Percentiles rank a stretch among this genome's conserved stretches.
These are phyloP conservation scores for Apogon talboti DNA, from an alignment of 2,797 vertebrate species.

Conservation along the genomic window DNA sequence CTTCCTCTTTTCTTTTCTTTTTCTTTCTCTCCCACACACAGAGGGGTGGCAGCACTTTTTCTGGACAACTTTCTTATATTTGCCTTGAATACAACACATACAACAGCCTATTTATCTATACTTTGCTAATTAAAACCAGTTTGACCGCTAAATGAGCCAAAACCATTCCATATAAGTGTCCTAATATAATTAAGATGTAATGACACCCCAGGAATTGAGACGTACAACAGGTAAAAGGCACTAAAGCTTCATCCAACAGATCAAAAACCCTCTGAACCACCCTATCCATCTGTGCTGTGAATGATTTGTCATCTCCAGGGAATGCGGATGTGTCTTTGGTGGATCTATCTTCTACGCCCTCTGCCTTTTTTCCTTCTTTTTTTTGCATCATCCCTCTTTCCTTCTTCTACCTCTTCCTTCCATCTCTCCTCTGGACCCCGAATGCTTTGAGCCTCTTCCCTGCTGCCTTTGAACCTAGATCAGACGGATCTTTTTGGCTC, in stretches of 20 bases:
- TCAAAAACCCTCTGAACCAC: conserved; percentile 53
- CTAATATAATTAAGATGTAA: no score
- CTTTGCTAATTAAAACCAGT: no score
- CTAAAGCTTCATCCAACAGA: no score
- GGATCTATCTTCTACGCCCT: conserved; percentile 66
- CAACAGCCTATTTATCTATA: conserved; percentile 12
- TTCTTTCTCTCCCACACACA: conserved; percentile 8
- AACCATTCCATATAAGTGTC: no score
- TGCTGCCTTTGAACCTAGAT: conserved; percentile 87
- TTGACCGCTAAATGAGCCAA: no score
- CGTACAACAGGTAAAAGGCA: no score
- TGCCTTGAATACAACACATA: conserved; percentile 24
- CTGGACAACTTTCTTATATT: conserved; percentile 35
- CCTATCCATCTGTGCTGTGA: conserved; percentile 63
- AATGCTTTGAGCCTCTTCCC: conserved; percentile 84
- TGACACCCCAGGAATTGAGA: no score
- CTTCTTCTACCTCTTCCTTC: conserved; percentile 50
- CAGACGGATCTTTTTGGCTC: conserved; percentile 82
- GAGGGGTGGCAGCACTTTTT: conserved; percentile 25
- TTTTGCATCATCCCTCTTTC: conserved; percentile 56
- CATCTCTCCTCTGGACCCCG: conserved; percentile 68
- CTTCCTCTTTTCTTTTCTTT: conserved; percentile 14
- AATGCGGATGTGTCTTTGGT: conserved; percentile 60
- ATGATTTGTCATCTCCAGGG: conserved; percentile 82
- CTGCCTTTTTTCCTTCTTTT: conserved; percentile 30